Evolutionary conservation across 30 jellyfish, hydroid and myxozoan genomes (phyloP).

Genomic region (Hydra vulgaris): DNA sequence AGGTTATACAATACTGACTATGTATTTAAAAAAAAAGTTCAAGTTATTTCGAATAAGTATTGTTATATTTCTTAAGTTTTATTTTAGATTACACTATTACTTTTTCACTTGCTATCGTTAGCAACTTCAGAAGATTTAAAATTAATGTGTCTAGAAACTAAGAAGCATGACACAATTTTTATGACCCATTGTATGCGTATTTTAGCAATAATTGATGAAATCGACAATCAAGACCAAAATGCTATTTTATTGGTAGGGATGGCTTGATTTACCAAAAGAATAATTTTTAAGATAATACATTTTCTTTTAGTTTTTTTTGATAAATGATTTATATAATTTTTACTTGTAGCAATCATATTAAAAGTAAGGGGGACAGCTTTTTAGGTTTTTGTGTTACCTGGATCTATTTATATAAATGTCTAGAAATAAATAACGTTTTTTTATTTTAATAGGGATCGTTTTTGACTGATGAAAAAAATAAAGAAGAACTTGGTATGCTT

Average conservation of each 20-base stretch:
- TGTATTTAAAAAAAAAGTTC: too few species aligned
- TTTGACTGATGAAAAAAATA: background rate
- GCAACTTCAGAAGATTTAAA: constrained; percentile 23
- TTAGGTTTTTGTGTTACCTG: too few species aligned
- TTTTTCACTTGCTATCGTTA: constrained; percentile 25
- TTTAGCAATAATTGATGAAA: constrained; percentile 19
- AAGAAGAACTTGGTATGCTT: background rate
- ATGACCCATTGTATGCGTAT: constrained; percentile 10
- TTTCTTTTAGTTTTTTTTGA: too few species aligned
- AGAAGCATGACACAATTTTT: background rate
- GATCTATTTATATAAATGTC: too few species aligned
- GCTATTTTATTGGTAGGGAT: background rate
- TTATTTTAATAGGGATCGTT: background rate
- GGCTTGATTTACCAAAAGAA: too few species aligned
- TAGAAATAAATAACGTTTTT: too few species aligned
- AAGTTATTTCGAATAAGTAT: too few species aligned
- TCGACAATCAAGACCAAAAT: background rate
- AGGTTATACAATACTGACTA: too few species aligned
- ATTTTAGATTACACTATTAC: constrained; percentile 28
- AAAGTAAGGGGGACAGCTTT: too few species aligned
- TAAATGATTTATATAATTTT: too few species aligned
- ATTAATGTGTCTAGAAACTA: constrained; percentile 10
- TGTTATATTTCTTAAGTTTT: background rate
- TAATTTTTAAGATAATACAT: too few species aligned
- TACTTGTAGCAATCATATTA: too few species aligned